Base-by-base conservation (phyloP, 2,888 invertebrate genomes). In the Eupelmus urozonus region DNA sequence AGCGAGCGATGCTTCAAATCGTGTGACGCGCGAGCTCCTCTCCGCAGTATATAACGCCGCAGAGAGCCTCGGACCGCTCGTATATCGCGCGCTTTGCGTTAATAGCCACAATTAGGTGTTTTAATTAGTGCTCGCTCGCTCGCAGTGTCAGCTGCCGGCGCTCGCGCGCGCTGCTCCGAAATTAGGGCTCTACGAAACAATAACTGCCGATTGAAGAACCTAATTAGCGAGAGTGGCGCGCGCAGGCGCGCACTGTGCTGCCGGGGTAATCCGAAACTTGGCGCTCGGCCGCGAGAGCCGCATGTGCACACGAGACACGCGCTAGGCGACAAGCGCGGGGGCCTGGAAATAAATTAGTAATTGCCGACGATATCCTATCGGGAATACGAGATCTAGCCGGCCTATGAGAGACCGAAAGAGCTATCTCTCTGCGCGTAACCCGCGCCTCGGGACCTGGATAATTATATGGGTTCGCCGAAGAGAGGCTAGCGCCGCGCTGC, bases 81-180 rank as follows among this genome's bases (percentile, higher is more conserved):
- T 27, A 18, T 25, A 29, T 60, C 57, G 74, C 69, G 70, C 53
- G 70, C 57, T 71, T 74, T 85, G 85, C 88, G 89, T 88, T 89
- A 89, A 89, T 89, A 87, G 86, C 87, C 87, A 88, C 89, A 88
- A 89, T 89, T 89, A 89, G 87, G 88, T 88, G 86, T 89, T 89
- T 89, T 89, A 89, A 89, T 89, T 89, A 89, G 89, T 86, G 87
- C 84, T 83, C 85, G 34, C 53, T 27, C 55, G 59, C 20, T 3
- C 34, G 4, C 70, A 59, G 74, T 51, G 63, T 63, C 78, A 59
- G 78, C 83, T 84, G 85, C 84, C 83, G 83, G 85, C 83, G 84
- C 84, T 83, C 87, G 87, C 85, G 87, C 87, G 9, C 86, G 87
- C 86, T 83, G 85, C 84, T 84, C 84, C 86, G 85, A 87, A 88